phyloP scores from a whole-genome alignment of 2,797 vertebrate genomes.

The Bufotes viridis region DNA sequence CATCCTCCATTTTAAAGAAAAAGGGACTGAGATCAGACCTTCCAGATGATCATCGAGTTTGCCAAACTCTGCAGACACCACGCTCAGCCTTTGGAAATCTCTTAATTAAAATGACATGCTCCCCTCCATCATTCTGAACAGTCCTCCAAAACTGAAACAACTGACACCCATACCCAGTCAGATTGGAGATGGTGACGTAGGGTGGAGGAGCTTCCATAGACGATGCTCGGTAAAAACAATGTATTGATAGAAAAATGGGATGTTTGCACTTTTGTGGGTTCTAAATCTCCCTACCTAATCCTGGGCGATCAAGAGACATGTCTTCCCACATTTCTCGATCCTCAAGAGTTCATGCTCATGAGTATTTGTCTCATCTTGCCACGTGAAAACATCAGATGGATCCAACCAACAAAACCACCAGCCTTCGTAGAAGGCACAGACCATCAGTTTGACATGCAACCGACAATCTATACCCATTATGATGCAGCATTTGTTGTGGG shows the following conservation, averaged over 20 bases:
- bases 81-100: conserved; percentile 53
- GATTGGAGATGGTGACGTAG: conserved; percentile 37
- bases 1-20: conserved; percentile 92
- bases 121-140: conserved; percentile 21
- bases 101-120: conserved; percentile 28
- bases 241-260: conserved; percentile 38
- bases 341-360: conserved; percentile 32
- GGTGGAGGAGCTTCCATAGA: conserved; percentile 43
- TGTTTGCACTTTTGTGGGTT: conserved; percentile 60
- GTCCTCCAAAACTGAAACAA: conserved; percentile 11
- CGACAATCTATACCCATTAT: conserved; percentile 56
- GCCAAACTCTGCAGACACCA: conserved; percentile 61
- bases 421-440: conserved; percentile 26
- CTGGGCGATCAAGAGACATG: conserved; percentile 45
- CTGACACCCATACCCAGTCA: neutral
- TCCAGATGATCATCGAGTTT: conserved; percentile 52
- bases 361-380: conserved; percentile 37
- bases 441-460: conserved; percentile 54
- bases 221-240: conserved; percentile 42
- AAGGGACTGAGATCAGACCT: conserved; percentile 13
- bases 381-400: conserved; percentile 42
- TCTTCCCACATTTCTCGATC: conserved; percentile 24
- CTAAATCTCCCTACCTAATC: conserved; percentile 52
- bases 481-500: conserved; percentile 41
- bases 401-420: conserved; percentile 2